phyloP scores from a whole-genome alignment of 2,888 invertebrate species.

The Geophilus truncorum region DNA sequence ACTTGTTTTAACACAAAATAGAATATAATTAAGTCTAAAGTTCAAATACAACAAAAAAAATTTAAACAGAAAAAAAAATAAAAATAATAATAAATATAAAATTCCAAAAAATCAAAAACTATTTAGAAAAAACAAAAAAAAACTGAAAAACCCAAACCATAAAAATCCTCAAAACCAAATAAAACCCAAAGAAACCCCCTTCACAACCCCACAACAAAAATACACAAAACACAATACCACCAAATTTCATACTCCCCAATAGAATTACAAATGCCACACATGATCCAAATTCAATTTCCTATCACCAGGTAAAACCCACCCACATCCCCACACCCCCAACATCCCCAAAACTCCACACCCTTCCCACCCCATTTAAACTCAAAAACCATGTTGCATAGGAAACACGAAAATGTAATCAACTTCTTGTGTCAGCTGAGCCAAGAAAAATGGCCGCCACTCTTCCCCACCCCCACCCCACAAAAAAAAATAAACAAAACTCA shows the following conservation, averaged over 20 bases:
- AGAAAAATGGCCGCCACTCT: neutral
- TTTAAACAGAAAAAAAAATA: no score
- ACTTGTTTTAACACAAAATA: no score
- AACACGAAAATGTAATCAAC: conserved; percentile 13
- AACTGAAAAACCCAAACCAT: no score
- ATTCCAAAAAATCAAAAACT: no score
- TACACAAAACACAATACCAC: neutral
- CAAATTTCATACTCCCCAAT: neutral
- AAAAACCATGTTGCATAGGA: neutral
- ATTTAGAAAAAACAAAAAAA: no score
- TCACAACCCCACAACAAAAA: neutral
- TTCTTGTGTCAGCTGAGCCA: neutral
- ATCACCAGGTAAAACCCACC: neutral
- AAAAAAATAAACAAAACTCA: neutral
- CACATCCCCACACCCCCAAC: neutral
- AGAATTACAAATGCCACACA: neutral
- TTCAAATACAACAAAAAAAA: no score
- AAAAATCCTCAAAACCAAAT: no score
- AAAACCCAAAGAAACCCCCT: no score
- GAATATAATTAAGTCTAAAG: no score
- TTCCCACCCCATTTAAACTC: neutral
- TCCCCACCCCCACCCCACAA: neutral
- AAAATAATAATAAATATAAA: no score
- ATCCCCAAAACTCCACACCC: neutral
- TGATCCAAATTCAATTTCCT: conserved; percentile 2